phyloP scores from a whole-genome alignment of 1,140 invertebrate genomes.

The Teleogryllus occipitalis region DNA sequence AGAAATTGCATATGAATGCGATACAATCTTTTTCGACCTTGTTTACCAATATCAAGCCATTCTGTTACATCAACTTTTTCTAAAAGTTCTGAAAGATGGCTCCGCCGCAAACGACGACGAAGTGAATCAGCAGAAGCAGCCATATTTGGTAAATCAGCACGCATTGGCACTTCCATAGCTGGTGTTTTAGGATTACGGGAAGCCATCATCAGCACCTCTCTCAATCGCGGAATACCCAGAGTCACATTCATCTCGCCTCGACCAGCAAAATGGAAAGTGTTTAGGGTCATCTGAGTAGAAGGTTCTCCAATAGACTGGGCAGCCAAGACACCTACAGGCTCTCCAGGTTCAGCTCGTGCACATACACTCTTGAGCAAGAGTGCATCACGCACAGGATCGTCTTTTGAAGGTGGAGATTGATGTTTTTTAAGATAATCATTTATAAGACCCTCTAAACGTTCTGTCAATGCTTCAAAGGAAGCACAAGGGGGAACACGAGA shows the following conservation, averaged over 20 bases:
- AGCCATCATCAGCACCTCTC: slow-evolving; percentile 96
- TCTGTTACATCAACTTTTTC: slow-evolving; percentile 61
- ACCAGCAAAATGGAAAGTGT: slow-evolving; percentile 99
- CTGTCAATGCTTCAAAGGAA: slow-evolving; percentile 73
- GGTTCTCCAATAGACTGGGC: slow-evolving; percentile 96
- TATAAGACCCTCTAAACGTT: slow-evolving; percentile 63
- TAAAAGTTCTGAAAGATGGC: slow-evolving; percentile 68
- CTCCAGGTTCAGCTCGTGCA: slow-evolving; percentile 77
- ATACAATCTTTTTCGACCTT: slow-evolving; percentile 43
- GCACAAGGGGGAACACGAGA: slow-evolving; percentile 59
- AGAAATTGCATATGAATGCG: slow-evolving; percentile 63
- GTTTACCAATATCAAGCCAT: slow-evolving; percentile 44
- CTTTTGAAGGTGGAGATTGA: slow-evolving; percentile 24
- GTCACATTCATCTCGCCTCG: slow-evolving; percentile 99
- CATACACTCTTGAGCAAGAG: slow-evolving; percentile 70
- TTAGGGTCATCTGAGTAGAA: slow-evolving; percentile 99
- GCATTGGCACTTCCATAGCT: slow-evolving; percentile 87
- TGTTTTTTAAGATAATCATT: slow-evolving; percentile 47
- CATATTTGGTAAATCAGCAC: slow-evolving; percentile 40
- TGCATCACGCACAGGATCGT: slow-evolving; percentile 47
- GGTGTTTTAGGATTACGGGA: slow-evolving; percentile 90
- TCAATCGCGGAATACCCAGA: slow-evolving; percentile 87
- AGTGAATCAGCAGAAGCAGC: slow-evolving; percentile 57
- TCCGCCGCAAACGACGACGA: slow-evolving; percentile 60
- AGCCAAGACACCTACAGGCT: slow-evolving; percentile 91